Conservation (phyloP, 1,140 invertebrate species). For the Calosoma granatense region DNA sequence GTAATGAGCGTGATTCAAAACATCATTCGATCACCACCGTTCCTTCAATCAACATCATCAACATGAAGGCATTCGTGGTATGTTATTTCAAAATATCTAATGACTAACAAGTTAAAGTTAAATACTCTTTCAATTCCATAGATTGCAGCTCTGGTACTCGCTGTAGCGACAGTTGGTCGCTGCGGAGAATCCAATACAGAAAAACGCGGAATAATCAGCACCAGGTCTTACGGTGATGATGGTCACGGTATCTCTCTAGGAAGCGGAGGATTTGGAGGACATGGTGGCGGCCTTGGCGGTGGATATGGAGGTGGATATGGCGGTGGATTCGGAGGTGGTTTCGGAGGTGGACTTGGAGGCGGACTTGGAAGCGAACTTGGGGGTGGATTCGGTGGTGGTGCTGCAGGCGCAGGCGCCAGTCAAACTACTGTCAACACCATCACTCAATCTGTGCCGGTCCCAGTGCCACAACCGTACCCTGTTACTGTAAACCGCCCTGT, state of each 20-base stretch:
- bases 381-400: conserved; percentile 14
- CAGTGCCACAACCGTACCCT: conserved; percentile 33
- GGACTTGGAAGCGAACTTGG: neutral
- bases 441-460: conserved; percentile 25
- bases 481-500: conserved; percentile 37
- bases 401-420: conserved; percentile 20
- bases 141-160: conserved; percentile 15
- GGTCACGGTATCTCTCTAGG: conserved; percentile 11
- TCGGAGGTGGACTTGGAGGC: conserved; percentile 8
- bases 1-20: neutral
- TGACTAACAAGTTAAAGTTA: neutral
- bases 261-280: conserved; percentile 14
- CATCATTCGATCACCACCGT: neutral
- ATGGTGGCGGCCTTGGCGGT: neutral
- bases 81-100: neutral
- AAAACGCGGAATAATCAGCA: conserved; percentile 10
- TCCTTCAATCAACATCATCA: neutral
- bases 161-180: conserved; percentile 14
- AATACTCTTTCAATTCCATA: neutral
- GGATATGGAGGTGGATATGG: conserved; percentile 9
- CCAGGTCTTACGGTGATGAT: neutral
- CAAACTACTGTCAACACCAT: conserved; percentile 22
- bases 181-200: conserved; percentile 11
- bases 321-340: conserved; percentile 7
- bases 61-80: neutral